phyloP scores from a whole-genome alignment of 1,140 invertebrate species.

The Drosophila sulfurigaster region DNA sequence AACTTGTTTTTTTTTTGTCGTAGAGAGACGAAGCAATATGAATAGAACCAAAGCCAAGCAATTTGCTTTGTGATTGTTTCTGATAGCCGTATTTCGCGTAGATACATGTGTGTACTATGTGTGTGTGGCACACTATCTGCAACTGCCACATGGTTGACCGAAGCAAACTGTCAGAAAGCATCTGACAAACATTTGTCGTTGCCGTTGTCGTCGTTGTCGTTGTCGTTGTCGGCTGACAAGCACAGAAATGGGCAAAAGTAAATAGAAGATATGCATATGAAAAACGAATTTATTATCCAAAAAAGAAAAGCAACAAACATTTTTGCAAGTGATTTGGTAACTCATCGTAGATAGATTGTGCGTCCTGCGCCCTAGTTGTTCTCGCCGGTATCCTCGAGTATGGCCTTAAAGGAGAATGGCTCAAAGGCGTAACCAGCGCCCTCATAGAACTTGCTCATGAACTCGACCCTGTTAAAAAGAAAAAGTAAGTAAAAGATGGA shows the following conservation, averaged over 20 bases:
- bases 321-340: slow-evolving; percentile 37
- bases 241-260: slow-evolving; percentile 37
- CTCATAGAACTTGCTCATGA: slow-evolving; percentile 98
- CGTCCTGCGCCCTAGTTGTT: slow-evolving; percentile 54
- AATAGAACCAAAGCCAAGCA: slow-evolving; percentile 27
- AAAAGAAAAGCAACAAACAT: slow-evolving; percentile 41
- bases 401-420: slow-evolving; percentile 96
- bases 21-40: slow-evolving; percentile 15
- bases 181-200: slow-evolving; percentile 65
- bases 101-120: slow-evolving; percentile 16
- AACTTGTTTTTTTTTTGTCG: slow-evolving; percentile 4
- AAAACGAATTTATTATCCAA: slow-evolving; percentile 63
- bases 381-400: slow-evolving; percentile 87
- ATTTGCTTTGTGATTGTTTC: slow-evolving; percentile 69
- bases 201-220: not conserved
- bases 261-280: slow-evolving; percentile 62
- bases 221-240: slow-evolving; percentile 39
- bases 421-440: slow-evolving; percentile 95
- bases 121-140: slow-evolving; percentile 38
- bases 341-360: slow-evolving; percentile 47
- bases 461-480: slow-evolving; percentile 92
- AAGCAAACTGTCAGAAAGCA: slow-evolving; percentile 60
- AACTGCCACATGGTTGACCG: slow-evolving; percentile 62
- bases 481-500: slow-evolving; percentile 73
- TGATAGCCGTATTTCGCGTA: slow-evolving; percentile 30